Base-by-base conservation (phyloP, 2,888 invertebrate species). In the Himalopsyche kuldschensis region DNA sequence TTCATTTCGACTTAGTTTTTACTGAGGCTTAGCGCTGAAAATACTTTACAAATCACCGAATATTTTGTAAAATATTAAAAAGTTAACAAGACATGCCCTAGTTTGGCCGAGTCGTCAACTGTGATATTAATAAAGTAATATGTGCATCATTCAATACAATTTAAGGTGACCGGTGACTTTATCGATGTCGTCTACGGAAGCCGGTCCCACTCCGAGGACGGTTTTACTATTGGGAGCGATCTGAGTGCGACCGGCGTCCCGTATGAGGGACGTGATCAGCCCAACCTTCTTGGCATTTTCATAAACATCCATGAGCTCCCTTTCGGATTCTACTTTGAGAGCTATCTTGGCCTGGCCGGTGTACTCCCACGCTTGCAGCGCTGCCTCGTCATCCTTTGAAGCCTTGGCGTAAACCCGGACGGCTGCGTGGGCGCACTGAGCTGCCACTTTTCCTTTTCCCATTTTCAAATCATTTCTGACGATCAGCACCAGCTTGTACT, bases 341-440 rank as follows among this genome's bases (percentile, higher is more conserved):
- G 97, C 96, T 86, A 98, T 95, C 91, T 98, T 98, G 0, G 97
- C 95, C 89, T 97, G 97, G 0, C 98, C 97, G 85, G 92, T 91
- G 80, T 91, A 89, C 88, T 94, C 94, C 94, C 94, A 94, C 10
- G 88, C 87, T 69, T 90, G 89, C 8, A 94, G 88, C 3, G 94
- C 90, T 79, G 93, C 92, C 0, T 95, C 94, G 87, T 94, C 93
- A 82, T 91, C 92, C 81, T 90, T 90, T 75, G 92, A 90, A 0
- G 95, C 94, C 87, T 94, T 94, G 86, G 96, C 95, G 88, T 96
- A 97, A 0, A 96, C 96, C 17, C 95, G 95, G 0, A 98, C 96
- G 0, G 98, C 96, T n/a, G 97, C 98, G 89, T 98, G 98, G n/a
- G 96, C 94, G 90, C 97, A 98, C 89, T 98, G 98, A 0, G 98